Percentiles rank a stretch among this genome's conserved stretches.
Conservation (phyloP, 2,797 vertebrate genomes). For the Nannoperca obscura region DNA sequence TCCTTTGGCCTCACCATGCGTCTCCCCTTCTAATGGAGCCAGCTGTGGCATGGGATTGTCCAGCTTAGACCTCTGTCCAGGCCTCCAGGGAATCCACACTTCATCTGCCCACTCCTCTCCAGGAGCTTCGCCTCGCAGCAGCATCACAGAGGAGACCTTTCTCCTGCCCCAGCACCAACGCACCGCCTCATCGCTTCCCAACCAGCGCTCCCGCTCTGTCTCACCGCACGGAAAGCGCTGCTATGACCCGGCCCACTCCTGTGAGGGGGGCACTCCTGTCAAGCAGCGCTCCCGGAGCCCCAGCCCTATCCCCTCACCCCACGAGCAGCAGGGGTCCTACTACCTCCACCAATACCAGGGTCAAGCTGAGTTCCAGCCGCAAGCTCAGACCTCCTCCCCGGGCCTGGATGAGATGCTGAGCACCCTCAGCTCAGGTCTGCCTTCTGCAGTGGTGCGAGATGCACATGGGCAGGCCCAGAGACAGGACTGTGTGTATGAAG, state of each 20-base stretch:
- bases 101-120: conserved; percentile 94
- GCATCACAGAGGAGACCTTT: conserved; percentile 91
- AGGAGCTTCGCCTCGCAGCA: conserved; percentile 92
- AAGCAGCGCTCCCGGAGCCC: conserved; percentile 92
- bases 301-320: conserved; percentile 88
- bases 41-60: conserved; percentile 74
- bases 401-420: conserved; percentile 88
- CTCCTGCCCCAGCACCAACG: conserved; percentile 75
- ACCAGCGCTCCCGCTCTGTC: conserved; percentile 92
- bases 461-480: conserved; percentile 83
- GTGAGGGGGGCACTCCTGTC: conserved; percentile 78
- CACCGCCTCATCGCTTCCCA: conserved; percentile 85
- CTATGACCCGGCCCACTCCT: conserved; percentile 86
- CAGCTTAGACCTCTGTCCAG: conserved; percentile 91
- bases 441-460: conserved; percentile 86
- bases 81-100: conserved; percentile 92
- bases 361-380: conserved; percentile 45
- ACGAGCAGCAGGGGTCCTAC: conserved; percentile 77
- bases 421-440: conserved; percentile 80
- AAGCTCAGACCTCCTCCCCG: conserved; percentile 61
- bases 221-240: conserved; percentile 94
- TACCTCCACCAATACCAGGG: conserved; percentile 57
- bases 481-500: conserved; percentile 85
- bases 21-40: conserved; percentile 88
- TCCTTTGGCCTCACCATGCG: conserved; percentile 92